Evolutionary conservation across 2,888 invertebrate genomes (phyloP).

Genomic region (Agrilus cyanescens): DNA sequence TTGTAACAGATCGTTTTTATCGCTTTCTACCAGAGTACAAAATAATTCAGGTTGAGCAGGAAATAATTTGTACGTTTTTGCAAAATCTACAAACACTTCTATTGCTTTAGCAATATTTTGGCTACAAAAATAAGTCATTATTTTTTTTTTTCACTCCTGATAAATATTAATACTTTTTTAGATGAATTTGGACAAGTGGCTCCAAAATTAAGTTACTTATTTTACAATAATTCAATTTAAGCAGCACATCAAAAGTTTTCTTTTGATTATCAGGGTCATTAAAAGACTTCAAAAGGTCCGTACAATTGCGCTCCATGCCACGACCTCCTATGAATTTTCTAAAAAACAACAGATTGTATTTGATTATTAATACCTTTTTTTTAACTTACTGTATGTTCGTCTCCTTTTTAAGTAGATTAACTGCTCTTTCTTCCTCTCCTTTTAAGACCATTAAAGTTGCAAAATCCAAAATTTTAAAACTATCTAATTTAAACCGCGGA

Average conservation of each 20-base stretch:
- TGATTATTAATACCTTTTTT: not conserved
- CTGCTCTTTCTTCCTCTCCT: slow-evolving; percentile 35
- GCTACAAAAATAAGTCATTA: slow-evolving; percentile 25
- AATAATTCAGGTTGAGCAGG: slow-evolving; percentile 55
- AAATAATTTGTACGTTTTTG: slow-evolving; percentile 44
- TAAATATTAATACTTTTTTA: slow-evolving; percentile 35
- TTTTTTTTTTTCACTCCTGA: not conserved
- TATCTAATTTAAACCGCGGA: slow-evolving; percentile 49
- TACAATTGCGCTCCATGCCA: slow-evolving; percentile 45
- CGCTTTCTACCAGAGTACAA: slow-evolving; percentile 27
- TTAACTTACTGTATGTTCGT: slow-evolving; percentile 33
- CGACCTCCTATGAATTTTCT: slow-evolving; percentile 33
- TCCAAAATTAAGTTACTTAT: slow-evolving; percentile 47
- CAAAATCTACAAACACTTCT: slow-evolving; percentile 40
- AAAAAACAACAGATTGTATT: slow-evolving; percentile 16
- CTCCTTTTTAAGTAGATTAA: slow-evolving; percentile 40
- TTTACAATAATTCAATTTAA: slow-evolving; percentile 42
- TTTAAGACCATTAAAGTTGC: slow-evolving; percentile 46
- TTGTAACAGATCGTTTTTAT: slow-evolving; percentile 32
- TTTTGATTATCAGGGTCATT: slow-evolving; percentile 35
- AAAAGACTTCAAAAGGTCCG: slow-evolving; percentile 45
- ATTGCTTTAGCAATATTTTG: slow-evolving; percentile 42
- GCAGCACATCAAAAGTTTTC: slow-evolving; percentile 41
- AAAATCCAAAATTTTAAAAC: slow-evolving; percentile 52
- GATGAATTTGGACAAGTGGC: slow-evolving; percentile 47